phyloP scores from a whole-genome alignment of 2,113 vertebrate species.

The Dinomys branickii region DNA sequence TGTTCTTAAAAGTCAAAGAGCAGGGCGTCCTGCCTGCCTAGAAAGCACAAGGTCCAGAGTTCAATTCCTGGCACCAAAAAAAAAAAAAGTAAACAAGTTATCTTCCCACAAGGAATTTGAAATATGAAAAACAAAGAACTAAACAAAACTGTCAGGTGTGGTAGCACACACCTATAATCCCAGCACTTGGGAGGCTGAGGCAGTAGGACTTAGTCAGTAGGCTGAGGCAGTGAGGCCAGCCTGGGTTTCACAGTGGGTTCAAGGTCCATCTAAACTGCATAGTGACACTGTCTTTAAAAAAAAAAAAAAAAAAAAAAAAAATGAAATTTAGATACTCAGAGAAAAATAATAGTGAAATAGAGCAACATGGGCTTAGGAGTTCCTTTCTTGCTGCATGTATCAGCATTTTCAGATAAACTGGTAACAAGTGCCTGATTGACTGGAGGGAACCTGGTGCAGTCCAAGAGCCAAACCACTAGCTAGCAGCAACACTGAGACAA shows the following conservation, averaged over 20 bases:
- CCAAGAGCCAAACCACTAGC: conserved; percentile 14
- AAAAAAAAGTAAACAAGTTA: neutral
- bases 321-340: conserved; percentile 36
- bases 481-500: conserved; percentile 2
- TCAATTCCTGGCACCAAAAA: too few species aligned
- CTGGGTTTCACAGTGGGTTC: neutral
- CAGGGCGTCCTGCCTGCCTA: neutral
- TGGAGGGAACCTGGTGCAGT: neutral
- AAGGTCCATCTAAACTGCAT: too few species aligned
- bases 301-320: neutral
- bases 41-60: too few species aligned
- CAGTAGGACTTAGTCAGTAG: neutral
- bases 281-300: neutral
- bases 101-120: neutral
- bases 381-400: neutral
- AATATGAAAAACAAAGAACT: conserved; percentile 27
- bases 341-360: neutral
- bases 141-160: neutral
- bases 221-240: neutral
- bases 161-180: neutral
- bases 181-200: neutral
- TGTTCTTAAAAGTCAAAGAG: neutral
- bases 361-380: neutral
- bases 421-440: neutral
- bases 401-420: conserved; percentile 17